Base-by-base conservation (phyloP, 2,888 invertebrate species). In the Tenthredo notha region DNA sequence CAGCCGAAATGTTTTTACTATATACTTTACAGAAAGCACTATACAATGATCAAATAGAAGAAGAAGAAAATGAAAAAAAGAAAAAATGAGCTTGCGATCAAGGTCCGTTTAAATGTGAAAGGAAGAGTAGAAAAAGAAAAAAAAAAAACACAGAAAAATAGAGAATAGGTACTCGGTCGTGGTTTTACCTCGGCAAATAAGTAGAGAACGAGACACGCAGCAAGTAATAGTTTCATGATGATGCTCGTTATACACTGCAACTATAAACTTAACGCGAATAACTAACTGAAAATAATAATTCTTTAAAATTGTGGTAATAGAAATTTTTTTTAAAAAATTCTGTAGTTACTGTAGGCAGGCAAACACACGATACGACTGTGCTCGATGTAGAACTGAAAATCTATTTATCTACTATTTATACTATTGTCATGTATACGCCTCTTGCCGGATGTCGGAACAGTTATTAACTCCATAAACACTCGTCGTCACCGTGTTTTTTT, bases 351-450 rank as follows among this genome's bases (percentile, higher is more conserved):
- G 47, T 15, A 47, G 2, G 10, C 21, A 43, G 25, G 29, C 12
- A 15, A 67, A 67, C 15, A 7, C 43, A 70, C 10, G 29, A 43
- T n/a, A 12, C 10, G 80, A 80, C 80, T 80, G 80, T 10, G 61
- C 47, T 5, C 61, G 61, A 80, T 80, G 40, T 65, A 15, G 37
- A 37, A n/a, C 25, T 40, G 80, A 40, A n/a, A 58, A 15, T 65
- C 80, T 80, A 80, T 80, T 80, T 80, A 80, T 80, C 80, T 65
- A 33, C 65, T 80, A 25, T 80, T 61, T 67, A 6, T 37, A 37
- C 80, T 6, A 80, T 65, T 43, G 54, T 54, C 9, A 43, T 21
- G 43, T 43, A 74, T 74, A 80, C 37, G 40, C 61, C 80, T 65
- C 10, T 33, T 15, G 9, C 80, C 58, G 80, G 80, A 80, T 80